A percentile compares a stretch with the other conserved stretches of the same genome.
phyloP scores from a whole-genome alignment of 92 coral and sea anemone genomes.

The Nematostella vectensis region DNA sequence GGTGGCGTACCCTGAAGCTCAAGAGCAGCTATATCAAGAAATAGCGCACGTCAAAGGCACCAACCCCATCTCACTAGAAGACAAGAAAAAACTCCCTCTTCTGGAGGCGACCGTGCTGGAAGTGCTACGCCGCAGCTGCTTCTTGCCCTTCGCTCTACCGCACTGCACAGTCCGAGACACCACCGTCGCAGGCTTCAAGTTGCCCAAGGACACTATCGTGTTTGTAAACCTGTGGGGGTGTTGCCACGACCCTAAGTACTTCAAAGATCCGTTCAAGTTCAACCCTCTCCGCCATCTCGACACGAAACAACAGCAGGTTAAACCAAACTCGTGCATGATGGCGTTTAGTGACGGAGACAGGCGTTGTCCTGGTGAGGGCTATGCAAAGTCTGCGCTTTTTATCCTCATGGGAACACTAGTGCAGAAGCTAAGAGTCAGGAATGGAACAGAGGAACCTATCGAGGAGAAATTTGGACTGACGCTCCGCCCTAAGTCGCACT shows the following conservation, averaged over 20 bases:
- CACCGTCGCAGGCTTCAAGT: slow-evolving; percentile 58
- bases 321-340: slow-evolving; percentile 61
- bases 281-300: slow-evolving; percentile 85
- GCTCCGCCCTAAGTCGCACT: slow-evolving; percentile 69
- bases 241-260: slow-evolving; percentile 78
- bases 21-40: slow-evolving; percentile 61
- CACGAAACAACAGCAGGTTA: slow-evolving; percentile 47
- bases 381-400: slow-evolving; percentile 72
- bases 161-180: slow-evolving; percentile 88
- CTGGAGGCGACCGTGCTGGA: slow-evolving; percentile 91
- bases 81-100: slow-evolving; percentile 70
- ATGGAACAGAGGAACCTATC: slow-evolving; percentile 63
- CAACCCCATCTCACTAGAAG: slow-evolving; percentile 51
- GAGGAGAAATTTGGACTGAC: slow-evolving; percentile 80
- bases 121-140: slow-evolving; percentile 76
- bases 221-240: slow-evolving; percentile 92
- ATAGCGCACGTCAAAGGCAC: slow-evolving; percentile 53
- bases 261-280: slow-evolving; percentile 64
- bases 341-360: slow-evolving; percentile 93
- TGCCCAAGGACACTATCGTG: slow-evolving; percentile 75
- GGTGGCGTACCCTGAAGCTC: slow-evolving; percentile 65
- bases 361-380: slow-evolving; percentile 84
- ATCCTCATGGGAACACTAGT: slow-evolving; percentile 74
- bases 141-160: slow-evolving; percentile 88
- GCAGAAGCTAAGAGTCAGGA: slow-evolving; percentile 58